Percentiles rank a stretch among this genome's conserved stretches.
These are phyloP conservation scores for Okamejei kenojei DNA, from an alignment of 2,797 vertebrate species.

Conservation along the genomic window DNA sequence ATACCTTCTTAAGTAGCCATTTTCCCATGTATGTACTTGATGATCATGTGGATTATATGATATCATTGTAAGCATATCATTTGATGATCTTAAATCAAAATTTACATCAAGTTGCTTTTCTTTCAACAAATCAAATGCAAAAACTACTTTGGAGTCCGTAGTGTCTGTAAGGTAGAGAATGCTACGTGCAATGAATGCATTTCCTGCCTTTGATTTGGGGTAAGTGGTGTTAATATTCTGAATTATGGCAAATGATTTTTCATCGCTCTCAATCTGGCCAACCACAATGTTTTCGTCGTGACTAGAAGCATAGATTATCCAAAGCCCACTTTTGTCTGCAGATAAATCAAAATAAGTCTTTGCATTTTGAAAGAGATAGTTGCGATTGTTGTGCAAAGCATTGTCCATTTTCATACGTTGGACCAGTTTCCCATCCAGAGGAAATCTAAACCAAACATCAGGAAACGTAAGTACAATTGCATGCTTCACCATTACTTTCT, in stretches of 20 bases:
- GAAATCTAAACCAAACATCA: constrained; percentile 58
- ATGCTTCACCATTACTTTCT: neutral
- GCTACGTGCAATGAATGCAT: constrained; percentile 79
- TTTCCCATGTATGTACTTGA: constrained; percentile 83
- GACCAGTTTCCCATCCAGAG: constrained; percentile 62
- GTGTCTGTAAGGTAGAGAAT: constrained; percentile 86
- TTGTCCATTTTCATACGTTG: constrained; percentile 65
- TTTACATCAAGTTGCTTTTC: constrained; percentile 69
- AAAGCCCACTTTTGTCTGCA: constrained; percentile 81
- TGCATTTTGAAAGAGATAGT: constrained; percentile 84
- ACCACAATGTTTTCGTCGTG: constrained; percentile 74
- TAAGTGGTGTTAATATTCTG: constrained; percentile 79
- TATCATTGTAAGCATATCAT: constrained; percentile 80
- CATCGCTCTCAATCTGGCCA: constrained; percentile 71
- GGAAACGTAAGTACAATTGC: neutral
- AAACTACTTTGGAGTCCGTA: constrained; percentile 74
- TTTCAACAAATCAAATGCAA: constrained; percentile 80
- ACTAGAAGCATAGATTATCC: constrained; percentile 85
- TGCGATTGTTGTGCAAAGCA: constrained; percentile 71
- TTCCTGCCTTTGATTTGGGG: constrained; percentile 83
- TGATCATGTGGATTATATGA: constrained; percentile 78
- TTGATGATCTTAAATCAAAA: constrained; percentile 70
- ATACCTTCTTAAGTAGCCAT: constrained; percentile 69
- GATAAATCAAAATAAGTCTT: constrained; percentile 93
- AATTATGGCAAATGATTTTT: constrained; percentile 69